Evolutionary conservation across 23 tunicate species (phyloP).

Genomic region (Styela plicata): DNA sequence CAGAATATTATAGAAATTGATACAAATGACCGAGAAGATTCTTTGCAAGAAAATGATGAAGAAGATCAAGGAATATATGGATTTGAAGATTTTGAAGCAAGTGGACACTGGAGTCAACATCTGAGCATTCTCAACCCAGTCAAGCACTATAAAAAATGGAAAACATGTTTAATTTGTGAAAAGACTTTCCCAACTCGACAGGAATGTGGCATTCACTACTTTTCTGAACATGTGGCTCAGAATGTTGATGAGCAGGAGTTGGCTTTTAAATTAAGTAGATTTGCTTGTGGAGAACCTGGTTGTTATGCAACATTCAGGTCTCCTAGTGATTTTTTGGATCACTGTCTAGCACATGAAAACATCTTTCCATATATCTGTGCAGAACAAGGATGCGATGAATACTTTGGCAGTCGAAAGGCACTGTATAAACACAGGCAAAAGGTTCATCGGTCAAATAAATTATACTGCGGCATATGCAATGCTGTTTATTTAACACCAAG

Average conservation of each 20-base stretch:
- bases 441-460: neutral
- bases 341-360: neutral
- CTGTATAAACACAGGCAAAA: neutral
- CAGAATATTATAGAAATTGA: neutral
- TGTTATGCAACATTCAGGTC: neutral
- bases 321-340: neutral
- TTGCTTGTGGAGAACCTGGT: neutral
- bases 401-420: neutral
- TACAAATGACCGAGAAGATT: neutral
- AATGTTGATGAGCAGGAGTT: neutral
- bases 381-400: neutral
- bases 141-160: neutral
- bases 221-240: neutral
- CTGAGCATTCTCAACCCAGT: neutral
- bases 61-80: too few relatives aligned
- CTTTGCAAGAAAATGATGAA: neutral
- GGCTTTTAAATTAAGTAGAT: neutral
- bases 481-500: neutral
- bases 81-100: too few relatives aligned
- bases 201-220: slow-evolving; percentile 10
- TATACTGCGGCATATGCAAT: neutral
- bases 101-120: neutral
- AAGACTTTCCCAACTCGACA: neutral
- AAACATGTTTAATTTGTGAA: slow-evolving; percentile 9
- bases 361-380: neutral